A percentile compares a stretch with the other conserved stretches of the same genome.
phyloP scores from a whole-genome alignment of 2,888 invertebrate species.

The Epirrhoe tristata region DNA sequence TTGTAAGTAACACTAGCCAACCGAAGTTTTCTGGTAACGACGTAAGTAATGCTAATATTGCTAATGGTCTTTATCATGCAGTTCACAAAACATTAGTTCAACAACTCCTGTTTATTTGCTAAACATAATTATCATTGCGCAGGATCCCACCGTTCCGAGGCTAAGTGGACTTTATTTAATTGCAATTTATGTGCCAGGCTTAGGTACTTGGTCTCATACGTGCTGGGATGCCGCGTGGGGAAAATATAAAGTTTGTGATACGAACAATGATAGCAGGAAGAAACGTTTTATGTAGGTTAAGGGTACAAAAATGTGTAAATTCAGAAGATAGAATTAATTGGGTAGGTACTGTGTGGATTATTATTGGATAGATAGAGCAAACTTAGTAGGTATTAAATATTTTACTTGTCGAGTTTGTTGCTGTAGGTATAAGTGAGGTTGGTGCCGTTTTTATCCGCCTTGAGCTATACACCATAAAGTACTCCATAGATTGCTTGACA shows the following conservation, averaged over 20 bases:
- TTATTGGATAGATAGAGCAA: too few species aligned
- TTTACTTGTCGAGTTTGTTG: too few species aligned
- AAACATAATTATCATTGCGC: neutral
- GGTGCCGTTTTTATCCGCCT: neutral
- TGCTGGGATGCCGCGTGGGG: slow-evolving; percentile 11
- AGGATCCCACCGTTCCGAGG: slow-evolving; percentile 11
- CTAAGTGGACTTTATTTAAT: slow-evolving; percentile 19
- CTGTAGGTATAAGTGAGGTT: too few species aligned
- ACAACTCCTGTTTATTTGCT: neutral
- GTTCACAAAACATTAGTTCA: neutral
- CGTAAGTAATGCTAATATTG: too few species aligned
- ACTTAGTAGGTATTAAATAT: too few species aligned
- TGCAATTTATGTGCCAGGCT: slow-evolving; percentile 28
- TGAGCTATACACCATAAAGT: neutral
- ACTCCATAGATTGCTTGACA: neutral
- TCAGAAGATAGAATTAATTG: too few species aligned
- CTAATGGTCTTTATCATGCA: neutral
- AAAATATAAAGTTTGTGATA: neutral
- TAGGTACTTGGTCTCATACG: slow-evolving; percentile 15
- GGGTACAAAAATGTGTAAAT: too few species aligned
- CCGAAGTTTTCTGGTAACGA: too few species aligned
- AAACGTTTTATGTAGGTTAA: too few species aligned
- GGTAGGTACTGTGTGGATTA: too few species aligned
- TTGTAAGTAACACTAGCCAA: too few species aligned
- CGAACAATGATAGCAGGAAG: neutral